phyloP scores from a whole-genome alignment of 1,140 invertebrate genomes.

The Arion vulgaris region DNA sequence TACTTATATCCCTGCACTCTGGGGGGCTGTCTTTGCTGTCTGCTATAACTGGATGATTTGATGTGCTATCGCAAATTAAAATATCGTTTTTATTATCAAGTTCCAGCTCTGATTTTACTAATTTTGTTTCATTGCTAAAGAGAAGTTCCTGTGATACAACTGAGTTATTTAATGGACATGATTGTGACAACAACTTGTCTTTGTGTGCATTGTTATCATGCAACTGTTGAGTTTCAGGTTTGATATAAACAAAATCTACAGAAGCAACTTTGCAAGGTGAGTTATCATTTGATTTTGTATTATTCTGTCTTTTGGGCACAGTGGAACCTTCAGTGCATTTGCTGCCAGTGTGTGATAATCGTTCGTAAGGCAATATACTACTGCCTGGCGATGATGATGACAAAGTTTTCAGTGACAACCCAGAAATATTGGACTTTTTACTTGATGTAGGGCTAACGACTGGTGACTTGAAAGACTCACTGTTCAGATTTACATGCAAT shows the following conservation, averaged over 20 bases:
- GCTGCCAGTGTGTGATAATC: background rate
- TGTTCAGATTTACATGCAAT: background rate
- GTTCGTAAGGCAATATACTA: background rate
- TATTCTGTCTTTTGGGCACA: background rate
- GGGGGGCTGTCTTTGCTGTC: background rate
- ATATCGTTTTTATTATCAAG: background rate
- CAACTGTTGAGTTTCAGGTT: background rate
- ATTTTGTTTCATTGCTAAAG: background rate
- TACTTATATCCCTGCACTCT: background rate
- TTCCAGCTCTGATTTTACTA: background rate
- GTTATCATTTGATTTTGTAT: background rate
- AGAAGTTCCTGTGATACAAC: background rate
- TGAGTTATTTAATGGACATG: background rate
- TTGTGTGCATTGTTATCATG: background rate
- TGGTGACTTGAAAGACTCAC: background rate
- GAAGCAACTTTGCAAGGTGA: background rate
- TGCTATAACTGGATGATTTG: background rate
- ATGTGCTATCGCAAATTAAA: background rate
- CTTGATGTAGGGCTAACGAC: constrained; percentile 1
- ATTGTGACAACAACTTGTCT: background rate
- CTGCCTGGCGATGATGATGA: background rate
- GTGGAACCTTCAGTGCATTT: background rate
- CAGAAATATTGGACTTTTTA: background rate
- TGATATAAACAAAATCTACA: background rate
- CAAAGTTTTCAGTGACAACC: background rate